Base-by-base conservation (phyloP, 1,140 invertebrate genomes). In the Drosophila ercepeae region DNA sequence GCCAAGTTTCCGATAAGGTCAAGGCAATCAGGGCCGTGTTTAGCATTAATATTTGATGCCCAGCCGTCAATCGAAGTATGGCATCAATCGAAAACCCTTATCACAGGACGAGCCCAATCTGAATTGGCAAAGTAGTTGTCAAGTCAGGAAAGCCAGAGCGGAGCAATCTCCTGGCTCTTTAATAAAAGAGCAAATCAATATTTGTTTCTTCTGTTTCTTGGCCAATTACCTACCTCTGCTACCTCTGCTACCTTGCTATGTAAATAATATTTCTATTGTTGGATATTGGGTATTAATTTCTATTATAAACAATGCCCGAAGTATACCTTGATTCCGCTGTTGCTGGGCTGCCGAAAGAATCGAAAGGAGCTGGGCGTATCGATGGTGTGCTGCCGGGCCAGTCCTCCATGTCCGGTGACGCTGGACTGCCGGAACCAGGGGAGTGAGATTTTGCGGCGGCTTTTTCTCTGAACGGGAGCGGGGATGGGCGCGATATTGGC, bases 391-490 rank as follows among this genome's bases (percentile, higher is more conserved):
- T 97, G 96, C 16, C 96, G 94, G 32, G 95, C 94, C 21, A 97
- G 93, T 32, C 93, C 92, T 57, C 94, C 94, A 88, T 96, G 95
- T 69, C 94, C 93, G 78, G 93, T 93, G 60, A 95, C 93, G 25
- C 95, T 96, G 57, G 93, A 94, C 91, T 97, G 96, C 44, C 96
- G 93, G 91, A 97, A 97, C 96, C 96, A 97, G 41, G 96, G 96
- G 81, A 97, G 92, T 39, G 96, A 97, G 74, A 97, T 97, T 92
- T 97, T 97, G 58, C 96, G 93, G 48, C 95, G 94, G 64, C 94
- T 94, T 89, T 96, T 96, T 0, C 83, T 69, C 90, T 94, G 93
- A 60, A 92, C 92, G 8, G 64, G 48, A 8, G 18, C 61, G 0
- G 64, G 36, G 21, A 23, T 83, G 94, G 93, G 67, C 90, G 92